Evolutionary conservation across 1,140 invertebrate genomes (phyloP).

Genomic region (Bombus huntii): DNA sequence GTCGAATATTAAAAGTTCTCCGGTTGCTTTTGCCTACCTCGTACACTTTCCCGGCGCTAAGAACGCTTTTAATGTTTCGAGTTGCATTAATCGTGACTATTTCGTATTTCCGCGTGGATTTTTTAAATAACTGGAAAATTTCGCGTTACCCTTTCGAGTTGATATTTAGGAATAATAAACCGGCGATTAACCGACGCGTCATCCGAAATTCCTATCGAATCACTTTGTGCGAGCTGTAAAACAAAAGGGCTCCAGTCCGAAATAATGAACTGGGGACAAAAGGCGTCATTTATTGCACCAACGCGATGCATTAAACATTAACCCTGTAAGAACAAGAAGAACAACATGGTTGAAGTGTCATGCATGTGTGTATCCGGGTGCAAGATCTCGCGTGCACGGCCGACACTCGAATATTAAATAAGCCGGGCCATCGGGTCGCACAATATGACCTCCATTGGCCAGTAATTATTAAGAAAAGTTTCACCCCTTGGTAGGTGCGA

Average conservation of each 20-base stretch:
- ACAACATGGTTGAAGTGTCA: background rate
- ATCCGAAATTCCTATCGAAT: background rate
- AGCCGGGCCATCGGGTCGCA: constrained; percentile 49
- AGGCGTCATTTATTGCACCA: constrained; percentile 21
- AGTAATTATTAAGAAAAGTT: constrained; percentile 68
- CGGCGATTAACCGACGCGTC: background rate
- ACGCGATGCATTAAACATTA: background rate
- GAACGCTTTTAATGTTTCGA: constrained; percentile 61
- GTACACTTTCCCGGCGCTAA: constrained; percentile 4
- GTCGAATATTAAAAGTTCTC: constrained; percentile 41
- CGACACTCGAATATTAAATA: constrained; percentile 57
- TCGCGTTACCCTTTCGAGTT: background rate
- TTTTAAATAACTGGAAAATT: constrained; percentile 19
- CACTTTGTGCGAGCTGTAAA: background rate
- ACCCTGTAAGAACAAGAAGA: constrained; percentile 8
- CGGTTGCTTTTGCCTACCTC: background rate
- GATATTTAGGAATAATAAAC: constrained; percentile 9
- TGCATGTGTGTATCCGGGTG: background rate
- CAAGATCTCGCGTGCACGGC: background rate
- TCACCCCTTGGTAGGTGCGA: constrained; percentile 57
- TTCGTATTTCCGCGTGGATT: constrained; percentile 15
- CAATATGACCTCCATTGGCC: constrained; percentile 62
- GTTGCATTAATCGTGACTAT: constrained; percentile 51
- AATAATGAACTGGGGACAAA: constrained; percentile 8
- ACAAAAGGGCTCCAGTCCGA: background rate